phyloP scores from a whole-genome alignment of 2,888 invertebrate genomes.

The Hedychridium roseum region DNA sequence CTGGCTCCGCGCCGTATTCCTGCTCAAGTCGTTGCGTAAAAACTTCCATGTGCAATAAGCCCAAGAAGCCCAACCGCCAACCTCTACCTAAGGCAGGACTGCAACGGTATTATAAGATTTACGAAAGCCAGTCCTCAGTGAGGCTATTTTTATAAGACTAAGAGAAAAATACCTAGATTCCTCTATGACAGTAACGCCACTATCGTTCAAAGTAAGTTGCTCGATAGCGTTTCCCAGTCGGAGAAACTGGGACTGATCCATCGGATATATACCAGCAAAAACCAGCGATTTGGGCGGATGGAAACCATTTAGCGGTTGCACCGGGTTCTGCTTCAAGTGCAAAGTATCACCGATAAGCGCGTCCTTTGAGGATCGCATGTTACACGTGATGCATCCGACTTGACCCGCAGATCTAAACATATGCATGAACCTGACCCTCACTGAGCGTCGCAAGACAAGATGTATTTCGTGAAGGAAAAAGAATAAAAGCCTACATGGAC shows the following conservation, averaged over 20 bases:
- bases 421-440: too few relatives aligned
- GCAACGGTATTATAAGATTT: background rate
- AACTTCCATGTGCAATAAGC: slow-evolving; percentile 87
- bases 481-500: background rate
- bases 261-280: slow-evolving; percentile 89
- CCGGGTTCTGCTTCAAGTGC: slow-evolving; percentile 66
- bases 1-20: slow-evolving; percentile 82
- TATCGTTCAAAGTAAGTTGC: slow-evolving; percentile 92
- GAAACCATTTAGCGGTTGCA: slow-evolving; percentile 73
- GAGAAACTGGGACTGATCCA: slow-evolving; percentile 85
- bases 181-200: slow-evolving; percentile 81
- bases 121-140: background rate
- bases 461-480: background rate
- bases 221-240: slow-evolving; percentile 83
- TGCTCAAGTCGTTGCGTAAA: slow-evolving; percentile 86
- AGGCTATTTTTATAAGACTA: slow-evolving; percentile 1
- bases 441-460: background rate
- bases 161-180: slow-evolving; percentile 77
- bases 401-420: slow-evolving; percentile 80
- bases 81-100: slow-evolving; percentile 90
- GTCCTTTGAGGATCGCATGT: slow-evolving; percentile 78
- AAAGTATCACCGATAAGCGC: slow-evolving; percentile 82
- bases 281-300: slow-evolving; percentile 80
- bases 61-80: slow-evolving; percentile 88
- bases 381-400: slow-evolving; percentile 88